Conservation (phyloP, 1,140 invertebrate genomes). For the Heliconius himera region DNA sequence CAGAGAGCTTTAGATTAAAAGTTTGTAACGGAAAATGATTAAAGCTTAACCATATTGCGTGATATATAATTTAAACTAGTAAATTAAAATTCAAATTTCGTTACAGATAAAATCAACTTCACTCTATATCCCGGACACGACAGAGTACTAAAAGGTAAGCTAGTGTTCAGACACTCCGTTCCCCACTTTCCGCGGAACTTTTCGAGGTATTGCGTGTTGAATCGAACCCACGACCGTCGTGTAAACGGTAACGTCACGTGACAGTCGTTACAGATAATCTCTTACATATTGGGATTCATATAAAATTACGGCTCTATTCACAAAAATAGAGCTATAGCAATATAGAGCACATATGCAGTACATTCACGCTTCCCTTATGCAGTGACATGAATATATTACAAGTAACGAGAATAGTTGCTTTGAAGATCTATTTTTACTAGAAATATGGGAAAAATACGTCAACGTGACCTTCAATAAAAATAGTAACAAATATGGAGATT, state of each 20-base stretch:
- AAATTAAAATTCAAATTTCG: too few relatives aligned
- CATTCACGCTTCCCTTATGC: slow-evolving; percentile 13
- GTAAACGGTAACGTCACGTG: too few relatives aligned
- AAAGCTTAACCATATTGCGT: not conserved
- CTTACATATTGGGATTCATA: not conserved
- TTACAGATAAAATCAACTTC: not conserved
- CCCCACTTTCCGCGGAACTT: too few relatives aligned
- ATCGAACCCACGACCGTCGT: too few relatives aligned
- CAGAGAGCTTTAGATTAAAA: not conserved
- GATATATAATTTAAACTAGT: not conserved
- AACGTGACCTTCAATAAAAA: slow-evolving; percentile 5
- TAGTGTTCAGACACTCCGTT: too few relatives aligned
- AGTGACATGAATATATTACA: slow-evolving; percentile 21
- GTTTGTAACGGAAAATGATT: not conserved
- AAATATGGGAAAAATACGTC: not conserved
- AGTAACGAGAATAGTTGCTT: slow-evolving; percentile 16
- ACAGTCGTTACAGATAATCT: too few relatives aligned
- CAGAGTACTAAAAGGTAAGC: too few relatives aligned
- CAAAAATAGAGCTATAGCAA: not conserved
- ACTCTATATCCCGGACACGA: too few relatives aligned
- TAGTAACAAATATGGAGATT: not conserved
- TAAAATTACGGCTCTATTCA: not conserved
- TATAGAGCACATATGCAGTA: not conserved
- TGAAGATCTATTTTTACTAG: slow-evolving; percentile 5
- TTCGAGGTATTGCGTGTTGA: too few relatives aligned